These are phyloP conservation scores for Temnothorax nylanderi DNA, from an alignment of 1,140 invertebrate species.

Conservation along the genomic window DNA sequence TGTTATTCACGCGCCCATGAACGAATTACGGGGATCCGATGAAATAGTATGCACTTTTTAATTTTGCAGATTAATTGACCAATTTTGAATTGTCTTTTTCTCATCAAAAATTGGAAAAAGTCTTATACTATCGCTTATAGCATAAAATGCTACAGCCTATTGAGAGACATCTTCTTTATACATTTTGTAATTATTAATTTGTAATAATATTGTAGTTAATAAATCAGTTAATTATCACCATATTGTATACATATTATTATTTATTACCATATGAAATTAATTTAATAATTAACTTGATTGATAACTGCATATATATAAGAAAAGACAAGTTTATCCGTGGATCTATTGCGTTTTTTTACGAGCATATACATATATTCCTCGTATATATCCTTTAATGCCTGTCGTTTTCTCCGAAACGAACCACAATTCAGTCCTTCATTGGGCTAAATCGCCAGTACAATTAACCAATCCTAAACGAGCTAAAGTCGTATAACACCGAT, in stretches of 20 bases:
- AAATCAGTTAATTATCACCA: background rate
- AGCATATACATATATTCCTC: background rate
- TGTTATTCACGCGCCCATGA: background rate
- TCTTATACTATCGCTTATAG: background rate
- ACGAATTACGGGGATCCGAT: background rate
- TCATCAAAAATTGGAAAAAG: background rate
- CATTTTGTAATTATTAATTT: background rate
- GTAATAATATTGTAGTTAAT: background rate
- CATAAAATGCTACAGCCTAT: background rate
- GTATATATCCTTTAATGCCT: constrained; percentile 35
- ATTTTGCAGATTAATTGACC: background rate
- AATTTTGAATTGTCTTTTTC: background rate
- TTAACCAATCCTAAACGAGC: constrained; percentile 28
- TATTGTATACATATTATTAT: background rate
- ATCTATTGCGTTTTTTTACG: constrained; percentile 11
- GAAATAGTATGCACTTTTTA: background rate
- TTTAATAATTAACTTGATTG: background rate
- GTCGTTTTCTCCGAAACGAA: constrained; percentile 30
- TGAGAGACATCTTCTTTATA: background rate
- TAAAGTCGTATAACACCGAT: constrained; percentile 8
- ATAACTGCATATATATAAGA: background rate
- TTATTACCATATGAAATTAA: background rate
- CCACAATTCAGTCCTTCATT: constrained; percentile 32
- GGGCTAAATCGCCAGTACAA: constrained; percentile 33
- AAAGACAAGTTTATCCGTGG: background rate